Base-by-base conservation (phyloP, 2,113 vertebrate genomes). In the Tenebrosternarchus preto region DNA sequence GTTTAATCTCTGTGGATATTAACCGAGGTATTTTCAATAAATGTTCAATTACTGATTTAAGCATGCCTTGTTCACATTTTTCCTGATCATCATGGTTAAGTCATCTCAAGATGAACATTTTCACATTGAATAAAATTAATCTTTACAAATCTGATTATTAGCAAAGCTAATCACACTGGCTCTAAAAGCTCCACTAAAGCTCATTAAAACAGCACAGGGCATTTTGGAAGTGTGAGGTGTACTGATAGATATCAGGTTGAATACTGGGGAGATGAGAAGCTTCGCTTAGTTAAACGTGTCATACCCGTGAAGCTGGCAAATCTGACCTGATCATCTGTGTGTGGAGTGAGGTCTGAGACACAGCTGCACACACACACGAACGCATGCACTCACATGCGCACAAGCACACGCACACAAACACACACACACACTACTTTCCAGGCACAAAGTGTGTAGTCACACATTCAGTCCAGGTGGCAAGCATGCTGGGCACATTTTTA, bases 1-100 rank as follows among this genome's bases (percentile, higher is more conserved):
- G 71, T 86, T 87, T 75, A 85, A 84, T 22, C 77, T 89, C 1
- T 80, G 72, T 27, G 60, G 61, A 31, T 87, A 81, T 64, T 82
- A 77, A 57, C 15, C 15, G 24, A 66, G 68, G 20, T 17, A 25
- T 55, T 55, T 66, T 22, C 19, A 76, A 75, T 71, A 76, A 75
- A 22, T 31, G 61, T 55, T 55, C 19, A 75, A 60, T 27, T 61
- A 75, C 11, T 56, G 63, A 73, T 74, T 77, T 50, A 80, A 81
- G n/a, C 4, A 4, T 36, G 25, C 16, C 12, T 19, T 39, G 50
- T 57, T 67, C 17, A 16, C 2, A 25, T 50, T 64, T 59, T 24
- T 55, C 36, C 39, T 63, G 46, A 70, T 76, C 55, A 19, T 55
- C 17, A 9, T 66, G 17, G 60, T 31, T 29, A 55, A 17, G 11